Base-by-base conservation (phyloP, 2,113 vertebrate genomes). In the Hippolais icterina region DNA sequence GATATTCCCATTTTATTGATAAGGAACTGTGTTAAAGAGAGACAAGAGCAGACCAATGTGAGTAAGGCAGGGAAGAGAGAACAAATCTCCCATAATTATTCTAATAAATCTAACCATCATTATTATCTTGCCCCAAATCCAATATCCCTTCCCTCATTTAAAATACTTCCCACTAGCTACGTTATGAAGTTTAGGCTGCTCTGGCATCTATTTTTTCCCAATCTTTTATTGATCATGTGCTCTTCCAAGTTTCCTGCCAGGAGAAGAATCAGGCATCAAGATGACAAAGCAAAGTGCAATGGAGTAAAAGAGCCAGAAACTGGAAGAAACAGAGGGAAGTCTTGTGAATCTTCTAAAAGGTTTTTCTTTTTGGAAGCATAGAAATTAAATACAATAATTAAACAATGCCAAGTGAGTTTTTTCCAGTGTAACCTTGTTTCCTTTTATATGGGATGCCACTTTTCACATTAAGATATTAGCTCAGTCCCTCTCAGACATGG, bases 231-330 rank as follows among this genome's bases (percentile, higher is more conserved):
- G 74, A 90, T 75, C 39, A 75, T 20, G 23, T 39, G 54, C 18
- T 83, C 39, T 86, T 89, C 24, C 37, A 81, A 77, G 54, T 63
- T 61, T 17, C 42, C 87, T 82, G 18, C 42, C 60, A 91, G 60
- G 37, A 77, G 89, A 91, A 87, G 46, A 91, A 70, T 44, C 37
- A 87, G 54, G n/a, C 46, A 79, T 31, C 27, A 56, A 66, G 23
- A 79, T 60, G 42, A 90, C 65, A 94, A 91, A 89, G 77, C n/a
- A 63, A 96, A 93, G 52, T 63, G 39, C 15, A 89, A 29, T 37
- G 17, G 17, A 75, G 10, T 75, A 52, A 42, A 87, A 82, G 47
- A 85, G 27, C 1, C 22, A 81, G 56, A 71, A 87, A 54, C 28
- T 50, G 15, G 35, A 83, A 86, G 19, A 89, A 86, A 27, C 49